Evolutionary conservation across 2,888 invertebrate species (phyloP).

Genomic region (Xestia ashworthii): DNA sequence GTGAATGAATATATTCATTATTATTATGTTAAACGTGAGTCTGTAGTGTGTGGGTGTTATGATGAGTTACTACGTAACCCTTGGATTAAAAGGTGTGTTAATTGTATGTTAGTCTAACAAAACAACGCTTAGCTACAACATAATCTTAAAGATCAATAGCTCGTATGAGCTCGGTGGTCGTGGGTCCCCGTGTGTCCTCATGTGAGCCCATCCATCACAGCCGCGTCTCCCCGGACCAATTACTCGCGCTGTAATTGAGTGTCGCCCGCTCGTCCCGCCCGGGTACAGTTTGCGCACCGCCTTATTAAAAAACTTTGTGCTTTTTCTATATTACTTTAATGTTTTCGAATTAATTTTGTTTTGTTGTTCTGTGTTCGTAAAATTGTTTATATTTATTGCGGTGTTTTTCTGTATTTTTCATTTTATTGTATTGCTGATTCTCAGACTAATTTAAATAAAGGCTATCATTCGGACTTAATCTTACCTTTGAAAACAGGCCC

Average conservation of each 20-base stretch:
- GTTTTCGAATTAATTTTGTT: constrained; percentile 58
- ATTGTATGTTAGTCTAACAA: background rate
- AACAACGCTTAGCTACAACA: constrained; percentile 5
- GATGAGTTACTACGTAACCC: background rate
- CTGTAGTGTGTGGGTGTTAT: background rate
- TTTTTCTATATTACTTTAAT: constrained; percentile 51
- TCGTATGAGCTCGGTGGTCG: constrained; percentile 1
- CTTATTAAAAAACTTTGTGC: constrained; percentile 61
- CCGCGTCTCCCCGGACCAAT: constrained; percentile 58
- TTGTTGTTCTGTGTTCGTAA: constrained; percentile 25
- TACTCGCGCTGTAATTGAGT: constrained; percentile 61
- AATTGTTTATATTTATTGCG: constrained; percentile 19
- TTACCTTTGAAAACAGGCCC: background rate
- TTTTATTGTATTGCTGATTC: no score
- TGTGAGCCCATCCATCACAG: constrained; percentile 58
- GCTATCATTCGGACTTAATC: background rate
- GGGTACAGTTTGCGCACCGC: constrained; percentile 41
- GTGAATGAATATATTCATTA: background rate
- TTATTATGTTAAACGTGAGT: no score
- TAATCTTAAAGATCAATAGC: constrained; percentile 38
- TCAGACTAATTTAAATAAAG: background rate
- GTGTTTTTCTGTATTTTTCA: background rate
- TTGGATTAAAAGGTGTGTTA: background rate
- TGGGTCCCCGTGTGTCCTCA: constrained; percentile 19
- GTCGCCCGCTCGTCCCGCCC: constrained; percentile 48